Conservation (phyloP, 2,888 invertebrate species). For the Drymonia ruficornis region DNA sequence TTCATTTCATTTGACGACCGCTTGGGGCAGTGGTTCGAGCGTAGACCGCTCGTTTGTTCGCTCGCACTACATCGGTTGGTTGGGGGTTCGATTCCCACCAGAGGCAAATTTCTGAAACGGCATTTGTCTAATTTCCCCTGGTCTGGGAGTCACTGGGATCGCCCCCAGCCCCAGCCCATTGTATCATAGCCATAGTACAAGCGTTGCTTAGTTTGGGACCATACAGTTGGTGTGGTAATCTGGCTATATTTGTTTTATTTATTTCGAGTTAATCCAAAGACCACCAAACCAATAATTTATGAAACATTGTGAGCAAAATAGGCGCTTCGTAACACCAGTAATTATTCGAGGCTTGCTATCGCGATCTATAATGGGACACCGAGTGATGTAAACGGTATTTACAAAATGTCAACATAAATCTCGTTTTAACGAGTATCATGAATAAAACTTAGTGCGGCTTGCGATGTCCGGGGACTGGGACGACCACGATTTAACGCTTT, state of each 20-base stretch:
- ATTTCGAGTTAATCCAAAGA: too few relatives aligned
- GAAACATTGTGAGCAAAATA: neutral
- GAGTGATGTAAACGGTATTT: slow-evolving; percentile 31
- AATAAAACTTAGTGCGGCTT: slow-evolving; percentile 24
- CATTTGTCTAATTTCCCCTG: neutral
- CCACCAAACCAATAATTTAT: neutral
- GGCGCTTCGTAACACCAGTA: slow-evolving; percentile 7
- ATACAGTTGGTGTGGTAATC: too few relatives aligned
- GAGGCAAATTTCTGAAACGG: neutral
- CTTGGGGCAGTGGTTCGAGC: too few relatives aligned
- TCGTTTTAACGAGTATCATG: slow-evolving; percentile 29
- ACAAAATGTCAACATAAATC: slow-evolving; percentile 38
- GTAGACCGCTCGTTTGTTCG: too few relatives aligned
- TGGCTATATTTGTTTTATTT: too few relatives aligned
- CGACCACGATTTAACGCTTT: slow-evolving; percentile 12
- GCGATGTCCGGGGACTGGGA: slow-evolving; percentile 9
- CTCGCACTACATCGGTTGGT: too few relatives aligned
- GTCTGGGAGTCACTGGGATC: too few relatives aligned
- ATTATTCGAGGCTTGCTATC: slow-evolving; percentile 26
- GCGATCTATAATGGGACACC: slow-evolving; percentile 25
- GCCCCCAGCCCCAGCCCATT: too few relatives aligned
- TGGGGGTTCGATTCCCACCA: too few relatives aligned
- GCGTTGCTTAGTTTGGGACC: too few relatives aligned
- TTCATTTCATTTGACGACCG: neutral
- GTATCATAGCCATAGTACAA: too few relatives aligned